Percentiles rank a stretch among this genome's conserved stretches.
These are phyloP conservation scores for Drosophila nigrodunni DNA, from an alignment of 1,140 invertebrate species.

Conservation along the genomic window DNA sequence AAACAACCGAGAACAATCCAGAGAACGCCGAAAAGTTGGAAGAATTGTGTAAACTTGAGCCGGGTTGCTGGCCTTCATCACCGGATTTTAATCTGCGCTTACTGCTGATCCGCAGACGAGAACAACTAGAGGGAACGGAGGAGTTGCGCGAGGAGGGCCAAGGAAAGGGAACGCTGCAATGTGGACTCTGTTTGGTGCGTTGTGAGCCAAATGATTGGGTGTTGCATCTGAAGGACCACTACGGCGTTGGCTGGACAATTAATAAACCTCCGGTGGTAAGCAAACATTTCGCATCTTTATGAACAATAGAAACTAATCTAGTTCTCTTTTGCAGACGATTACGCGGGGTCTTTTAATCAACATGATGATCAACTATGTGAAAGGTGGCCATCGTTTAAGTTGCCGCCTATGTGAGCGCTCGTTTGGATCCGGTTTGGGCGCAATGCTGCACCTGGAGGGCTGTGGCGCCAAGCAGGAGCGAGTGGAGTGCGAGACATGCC, in stretches of 20 bases:
- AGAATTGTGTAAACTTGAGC: not conserved
- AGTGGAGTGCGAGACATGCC: constrained; percentile 53
- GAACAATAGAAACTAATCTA: not conserved
- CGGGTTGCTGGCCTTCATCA: not conserved
- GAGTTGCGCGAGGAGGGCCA: constrained; percentile 44
- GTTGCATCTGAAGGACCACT: constrained; percentile 60
- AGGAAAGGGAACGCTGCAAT: constrained; percentile 51
- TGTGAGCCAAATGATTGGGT: constrained; percentile 40
- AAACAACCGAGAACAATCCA: constrained; percentile 8
- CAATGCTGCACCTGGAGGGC: constrained; percentile 63
- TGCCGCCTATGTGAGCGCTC: constrained; percentile 67
- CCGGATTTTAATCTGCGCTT: constrained; percentile 53
- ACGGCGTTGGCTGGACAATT: constrained; percentile 70
- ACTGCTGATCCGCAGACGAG: constrained; percentile 62
- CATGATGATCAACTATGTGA: constrained; percentile 46
- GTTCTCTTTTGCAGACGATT: constrained; percentile 2
- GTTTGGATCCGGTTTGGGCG: constrained; percentile 57
- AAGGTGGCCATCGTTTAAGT: constrained; percentile 21
- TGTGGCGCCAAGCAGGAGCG: constrained; percentile 57
- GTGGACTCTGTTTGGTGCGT: constrained; percentile 68
- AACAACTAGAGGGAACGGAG: constrained; percentile 61
- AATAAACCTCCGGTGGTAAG: constrained; percentile 35
- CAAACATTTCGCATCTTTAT: not conserved
- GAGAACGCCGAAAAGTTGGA: not conserved
- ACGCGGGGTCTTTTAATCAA: constrained; percentile 35